A percentile compares a stretch with the other conserved stretches of the same genome.
These are phyloP conservation scores for Ricordea florida DNA, from an alignment of 92 coral and sea anemone species.

Conservation along the genomic window DNA sequence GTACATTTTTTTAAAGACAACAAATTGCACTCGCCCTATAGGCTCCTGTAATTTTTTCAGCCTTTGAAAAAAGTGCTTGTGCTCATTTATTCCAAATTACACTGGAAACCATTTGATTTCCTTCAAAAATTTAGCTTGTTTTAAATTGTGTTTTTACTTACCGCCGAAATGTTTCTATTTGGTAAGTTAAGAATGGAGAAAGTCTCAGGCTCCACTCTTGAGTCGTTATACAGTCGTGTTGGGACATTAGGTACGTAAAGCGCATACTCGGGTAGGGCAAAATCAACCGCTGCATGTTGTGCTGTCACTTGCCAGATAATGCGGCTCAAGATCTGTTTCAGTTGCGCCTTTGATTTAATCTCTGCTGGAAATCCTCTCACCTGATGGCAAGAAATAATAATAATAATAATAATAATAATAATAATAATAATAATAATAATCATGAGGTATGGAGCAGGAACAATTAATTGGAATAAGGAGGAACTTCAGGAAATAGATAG, in stretches of 20 bases:
- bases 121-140: too few relatives aligned
- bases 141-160: background rate
- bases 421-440: too few relatives aligned
- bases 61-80: too few relatives aligned
- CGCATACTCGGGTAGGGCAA: conserved; percentile 29
- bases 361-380: conserved; percentile 37
- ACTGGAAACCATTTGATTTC: too few relatives aligned
- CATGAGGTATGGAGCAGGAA: too few relatives aligned
- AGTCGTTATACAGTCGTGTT: conserved; percentile 56
- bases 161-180: conserved; percentile 30
- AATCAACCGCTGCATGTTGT: conserved; percentile 53
- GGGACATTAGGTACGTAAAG: conserved; percentile 43
- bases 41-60: too few relatives aligned
- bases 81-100: too few relatives aligned
- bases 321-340: conserved; percentile 29
- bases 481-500: too few relatives aligned
- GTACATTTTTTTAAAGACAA: too few relatives aligned
- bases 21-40: too few relatives aligned
- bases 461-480: too few relatives aligned
- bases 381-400: background rate
- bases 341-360: conserved; percentile 3
- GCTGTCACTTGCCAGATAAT: conserved; percentile 35
- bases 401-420: background rate
- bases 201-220: conserved; percentile 32
- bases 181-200: conserved; percentile 26